Evolutionary conservation across 2,797 vertebrate species (phyloP).

Genomic region (Acrocephalus scirpaceus): DNA sequence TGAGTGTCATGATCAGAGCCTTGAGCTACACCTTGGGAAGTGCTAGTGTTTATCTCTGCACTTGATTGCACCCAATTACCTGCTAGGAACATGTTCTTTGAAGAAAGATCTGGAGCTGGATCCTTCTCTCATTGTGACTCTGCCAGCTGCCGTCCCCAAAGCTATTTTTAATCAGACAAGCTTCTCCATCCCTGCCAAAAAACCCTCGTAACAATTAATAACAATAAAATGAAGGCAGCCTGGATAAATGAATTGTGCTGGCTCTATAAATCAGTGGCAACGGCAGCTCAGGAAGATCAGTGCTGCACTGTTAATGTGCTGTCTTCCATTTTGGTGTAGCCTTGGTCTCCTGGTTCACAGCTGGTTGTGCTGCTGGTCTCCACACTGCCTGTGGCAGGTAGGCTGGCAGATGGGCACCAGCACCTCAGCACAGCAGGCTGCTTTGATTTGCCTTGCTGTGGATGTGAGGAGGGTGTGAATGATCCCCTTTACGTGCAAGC

Average conservation of each 20-base stretch:
- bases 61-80: slow-evolving; percentile 47
- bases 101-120: slow-evolving; percentile 35
- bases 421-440: background rate
- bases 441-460: background rate
- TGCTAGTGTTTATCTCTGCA: slow-evolving; percentile 10
- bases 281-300: background rate
- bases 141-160: slow-evolving; percentile 56
- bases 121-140: slow-evolving; percentile 1
- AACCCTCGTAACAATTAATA: slow-evolving; percentile 31
- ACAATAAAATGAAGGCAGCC: slow-evolving; percentile 43
- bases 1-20: background rate
- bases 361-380: background rate
- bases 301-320: background rate
- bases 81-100: slow-evolving; percentile 32
- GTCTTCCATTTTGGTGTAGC: background rate
- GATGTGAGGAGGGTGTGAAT: slow-evolving; percentile 33
- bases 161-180: slow-evolving; percentile 58
- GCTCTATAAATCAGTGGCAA: background rate
- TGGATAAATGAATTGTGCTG: background rate
- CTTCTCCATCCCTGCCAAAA: slow-evolving; percentile 36
- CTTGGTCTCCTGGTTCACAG: background rate
- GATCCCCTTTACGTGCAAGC: background rate
- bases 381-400: background rate
- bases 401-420: slow-evolving; percentile 43
- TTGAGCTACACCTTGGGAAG: slow-evolving; percentile 41